These are phyloP conservation scores for Ashinkailepas kermadecensis DNA, from an alignment of 2,888 invertebrate species.

Conservation along the genomic window DNA sequence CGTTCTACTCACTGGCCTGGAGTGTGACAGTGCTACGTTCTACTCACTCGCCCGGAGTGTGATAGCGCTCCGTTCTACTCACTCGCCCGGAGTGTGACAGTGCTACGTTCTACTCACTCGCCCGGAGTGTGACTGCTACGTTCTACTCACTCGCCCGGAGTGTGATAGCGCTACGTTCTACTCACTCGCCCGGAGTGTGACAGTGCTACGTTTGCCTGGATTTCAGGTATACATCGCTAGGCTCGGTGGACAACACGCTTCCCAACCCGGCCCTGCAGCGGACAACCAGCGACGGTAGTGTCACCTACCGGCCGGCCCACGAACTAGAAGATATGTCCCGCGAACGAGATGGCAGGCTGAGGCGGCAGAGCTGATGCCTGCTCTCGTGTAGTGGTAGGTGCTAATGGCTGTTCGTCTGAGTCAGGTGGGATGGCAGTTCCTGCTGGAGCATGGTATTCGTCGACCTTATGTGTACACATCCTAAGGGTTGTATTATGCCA, in stretches of 20 bases:
- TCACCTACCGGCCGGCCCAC: conserved; percentile 65
- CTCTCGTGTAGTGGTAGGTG: neutral
- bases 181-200: neutral
- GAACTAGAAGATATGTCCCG: conserved; percentile 52
- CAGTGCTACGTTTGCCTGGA: conserved; percentile 17
- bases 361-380: neutral
- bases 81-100: too few relatives aligned
- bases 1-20: too few relatives aligned
- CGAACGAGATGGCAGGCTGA: conserved; percentile 54
- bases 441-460: neutral
- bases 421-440: too few relatives aligned
- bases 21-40: too few relatives aligned
- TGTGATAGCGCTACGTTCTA: too few relatives aligned
- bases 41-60: neutral
- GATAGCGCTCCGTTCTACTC: neutral
- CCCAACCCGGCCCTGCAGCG: conserved; percentile 64
- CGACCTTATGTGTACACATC: too few relatives aligned
- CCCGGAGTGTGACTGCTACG: neutral
- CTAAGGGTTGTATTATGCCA: too few relatives aligned
- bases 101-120: too few relatives aligned
- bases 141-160: neutral
- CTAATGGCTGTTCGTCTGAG: too few relatives aligned
- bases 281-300: conserved; percentile 45
- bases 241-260: conserved; percentile 67
- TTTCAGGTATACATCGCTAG: conserved; percentile 75